A percentile compares a stretch with the other conserved stretches of the same genome.
These are phyloP conservation scores for Dolichallabes microphthalmus DNA, from an alignment of 2,113 vertebrate species.

Conservation along the genomic window DNA sequence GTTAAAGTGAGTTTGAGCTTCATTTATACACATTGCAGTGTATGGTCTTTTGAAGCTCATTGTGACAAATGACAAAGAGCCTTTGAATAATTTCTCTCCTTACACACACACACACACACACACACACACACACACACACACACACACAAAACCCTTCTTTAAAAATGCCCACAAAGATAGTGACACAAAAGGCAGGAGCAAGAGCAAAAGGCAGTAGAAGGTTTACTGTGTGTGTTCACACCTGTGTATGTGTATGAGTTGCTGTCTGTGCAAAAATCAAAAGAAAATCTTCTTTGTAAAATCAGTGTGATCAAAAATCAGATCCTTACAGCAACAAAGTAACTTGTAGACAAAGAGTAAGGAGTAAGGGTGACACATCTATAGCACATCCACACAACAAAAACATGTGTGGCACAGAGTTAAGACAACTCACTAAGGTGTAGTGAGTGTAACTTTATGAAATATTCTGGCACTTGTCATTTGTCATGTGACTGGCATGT, in stretches of 20 bases:
- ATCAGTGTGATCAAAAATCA: slow-evolving; percentile 18
- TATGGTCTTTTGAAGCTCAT: background rate
- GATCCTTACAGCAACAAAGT: slow-evolving; percentile 7
- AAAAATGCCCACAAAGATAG: slow-evolving; percentile 64
- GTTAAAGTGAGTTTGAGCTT: background rate
- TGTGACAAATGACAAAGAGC: background rate
- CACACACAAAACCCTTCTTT: slow-evolving; percentile 34
- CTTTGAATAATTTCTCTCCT: background rate
- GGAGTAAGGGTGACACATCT: slow-evolving; percentile 1
- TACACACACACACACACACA: background rate
- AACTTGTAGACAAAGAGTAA: slow-evolving; percentile 12
- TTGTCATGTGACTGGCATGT: slow-evolving; percentile 57
- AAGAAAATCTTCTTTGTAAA: slow-evolving; percentile 25
- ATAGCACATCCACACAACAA: slow-evolving; percentile 55
- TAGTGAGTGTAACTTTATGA: slow-evolving; percentile 71
- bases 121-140: slow-evolving; percentile 38
- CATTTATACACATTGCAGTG: background rate
- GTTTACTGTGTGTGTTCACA: slow-evolving; percentile 16
- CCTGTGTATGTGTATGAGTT: slow-evolving; percentile 10
- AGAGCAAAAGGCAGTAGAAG: slow-evolving; percentile 42
- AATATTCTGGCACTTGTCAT: slow-evolving; percentile 78
- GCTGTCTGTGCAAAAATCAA: background rate
- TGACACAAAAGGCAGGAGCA: slow-evolving; percentile 62
- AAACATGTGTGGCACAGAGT: slow-evolving; percentile 59
- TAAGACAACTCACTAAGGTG: slow-evolving; percentile 69